Evolutionary conservation across 2,888 invertebrate species (phyloP).

Genomic region (Synergus japonicus): DNA sequence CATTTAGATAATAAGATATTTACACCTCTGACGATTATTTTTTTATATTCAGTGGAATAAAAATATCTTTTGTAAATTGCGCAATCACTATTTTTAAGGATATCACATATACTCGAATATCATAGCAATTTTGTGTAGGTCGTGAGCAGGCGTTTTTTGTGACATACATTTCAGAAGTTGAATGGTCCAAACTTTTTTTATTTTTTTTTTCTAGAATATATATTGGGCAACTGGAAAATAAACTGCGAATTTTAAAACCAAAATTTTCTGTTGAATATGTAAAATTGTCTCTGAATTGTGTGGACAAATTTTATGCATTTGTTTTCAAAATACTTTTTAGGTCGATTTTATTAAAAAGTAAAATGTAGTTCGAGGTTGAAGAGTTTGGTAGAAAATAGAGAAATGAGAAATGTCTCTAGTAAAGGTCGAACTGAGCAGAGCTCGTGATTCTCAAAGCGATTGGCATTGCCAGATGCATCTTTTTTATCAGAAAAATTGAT

Average conservation of each 20-base stretch:
- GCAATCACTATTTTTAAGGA: too few species aligned
- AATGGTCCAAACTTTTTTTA: not conserved
- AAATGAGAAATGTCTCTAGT: not conserved
- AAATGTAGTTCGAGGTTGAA: not conserved
- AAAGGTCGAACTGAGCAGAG: not conserved
- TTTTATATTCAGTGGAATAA: too few species aligned
- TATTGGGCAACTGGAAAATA: not conserved
- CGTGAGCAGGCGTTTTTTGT: not conserved
- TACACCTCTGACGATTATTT: too few species aligned
- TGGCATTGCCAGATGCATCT: not conserved
- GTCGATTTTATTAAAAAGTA: not conserved
- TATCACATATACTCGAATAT: too few species aligned
- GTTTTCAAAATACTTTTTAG: not conserved
- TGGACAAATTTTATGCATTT: not conserved
- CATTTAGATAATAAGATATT: too few species aligned
- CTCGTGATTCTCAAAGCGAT: not conserved
- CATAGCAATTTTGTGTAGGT: not conserved
- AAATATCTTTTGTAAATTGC: too few species aligned
- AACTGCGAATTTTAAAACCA: not conserved
- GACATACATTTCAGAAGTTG: not conserved
- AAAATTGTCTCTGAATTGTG: not conserved
- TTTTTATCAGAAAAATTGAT: slow-evolving; percentile 16
- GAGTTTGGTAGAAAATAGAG: not conserved
- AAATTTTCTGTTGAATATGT: not conserved
- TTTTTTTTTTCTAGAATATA: not conserved